Evolutionary conservation across 2,797 vertebrate genomes (phyloP).

Genomic region (Oreortyx pictus): DNA sequence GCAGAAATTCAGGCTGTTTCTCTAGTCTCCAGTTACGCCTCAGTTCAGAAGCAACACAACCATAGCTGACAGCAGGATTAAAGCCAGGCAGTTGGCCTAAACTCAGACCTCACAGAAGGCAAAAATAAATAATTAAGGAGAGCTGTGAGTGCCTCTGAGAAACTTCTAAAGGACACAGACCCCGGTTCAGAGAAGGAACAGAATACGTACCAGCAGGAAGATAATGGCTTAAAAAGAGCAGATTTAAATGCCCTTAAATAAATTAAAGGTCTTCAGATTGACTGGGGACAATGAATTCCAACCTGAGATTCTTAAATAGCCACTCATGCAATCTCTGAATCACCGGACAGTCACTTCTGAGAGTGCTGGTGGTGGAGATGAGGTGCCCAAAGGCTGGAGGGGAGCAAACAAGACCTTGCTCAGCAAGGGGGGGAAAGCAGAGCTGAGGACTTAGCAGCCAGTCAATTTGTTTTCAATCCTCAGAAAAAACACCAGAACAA

Average conservation of each 20-base stretch:
- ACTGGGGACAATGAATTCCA: background rate
- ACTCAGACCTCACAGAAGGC: background rate
- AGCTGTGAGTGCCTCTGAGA: background rate
- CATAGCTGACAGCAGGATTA: background rate
- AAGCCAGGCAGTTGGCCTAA: background rate
- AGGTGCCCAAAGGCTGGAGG: background rate
- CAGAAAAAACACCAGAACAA: constrained; percentile 29
- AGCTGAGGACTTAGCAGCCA: background rate
- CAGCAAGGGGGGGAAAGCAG: background rate
- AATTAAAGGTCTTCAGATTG: constrained; percentile 3
- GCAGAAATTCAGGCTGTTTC: background rate
- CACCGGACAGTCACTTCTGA: background rate
- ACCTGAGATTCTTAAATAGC: background rate
- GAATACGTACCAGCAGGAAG: background rate
- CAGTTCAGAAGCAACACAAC: background rate
- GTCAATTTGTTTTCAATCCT: background rate
- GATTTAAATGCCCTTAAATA: constrained; percentile 14
- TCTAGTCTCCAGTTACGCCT: background rate
- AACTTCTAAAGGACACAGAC: background rate
- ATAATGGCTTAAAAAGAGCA: background rate
- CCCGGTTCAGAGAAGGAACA: background rate
- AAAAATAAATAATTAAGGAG: background rate
- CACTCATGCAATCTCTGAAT: background rate
- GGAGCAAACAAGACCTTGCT: background rate
- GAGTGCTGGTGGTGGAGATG: background rate